These are phyloP conservation scores for Rhynchotus rufescens DNA, from an alignment of 2,797 vertebrate species.

Conservation along the genomic window DNA sequence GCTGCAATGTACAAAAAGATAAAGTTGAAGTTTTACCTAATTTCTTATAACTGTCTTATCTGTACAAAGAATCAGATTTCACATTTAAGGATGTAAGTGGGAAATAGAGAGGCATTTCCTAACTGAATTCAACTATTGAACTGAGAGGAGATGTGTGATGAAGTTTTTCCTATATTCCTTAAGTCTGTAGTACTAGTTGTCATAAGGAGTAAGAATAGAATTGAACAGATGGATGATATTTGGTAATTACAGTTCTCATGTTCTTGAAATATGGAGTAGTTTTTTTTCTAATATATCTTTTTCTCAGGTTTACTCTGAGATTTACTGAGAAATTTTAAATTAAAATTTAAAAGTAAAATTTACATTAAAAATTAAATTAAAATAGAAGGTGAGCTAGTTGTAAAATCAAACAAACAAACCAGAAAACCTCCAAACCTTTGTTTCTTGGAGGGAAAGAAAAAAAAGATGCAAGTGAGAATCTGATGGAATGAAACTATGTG, in stretches of 20 bases:
- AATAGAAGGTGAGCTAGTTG: fast-evolving
- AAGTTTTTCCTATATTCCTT: not conserved
- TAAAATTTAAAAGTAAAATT: no score
- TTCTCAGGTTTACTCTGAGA: not conserved
- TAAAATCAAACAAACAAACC: not conserved
- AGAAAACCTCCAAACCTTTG: not conserved
- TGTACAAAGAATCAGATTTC: not conserved
- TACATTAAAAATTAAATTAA: not conserved
- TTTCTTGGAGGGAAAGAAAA: not conserved
- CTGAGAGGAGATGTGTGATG: not conserved
- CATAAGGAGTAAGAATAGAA: not conserved
- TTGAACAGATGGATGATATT: not conserved
- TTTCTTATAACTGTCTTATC: not conserved
- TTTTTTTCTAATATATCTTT: not conserved
- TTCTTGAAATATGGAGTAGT: not conserved
- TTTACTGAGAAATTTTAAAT: not conserved
- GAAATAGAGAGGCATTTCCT: not conserved
- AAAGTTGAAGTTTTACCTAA: not conserved
- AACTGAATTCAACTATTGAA: not conserved
- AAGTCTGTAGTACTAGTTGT: not conserved
- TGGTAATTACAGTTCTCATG: not conserved
- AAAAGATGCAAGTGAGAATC: not conserved
- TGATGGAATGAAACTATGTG: not conserved
- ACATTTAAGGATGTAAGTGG: not conserved
- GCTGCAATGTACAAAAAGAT: not conserved